Conservation (phyloP, 2,888 invertebrate species). For the Netelia inedita region DNA sequence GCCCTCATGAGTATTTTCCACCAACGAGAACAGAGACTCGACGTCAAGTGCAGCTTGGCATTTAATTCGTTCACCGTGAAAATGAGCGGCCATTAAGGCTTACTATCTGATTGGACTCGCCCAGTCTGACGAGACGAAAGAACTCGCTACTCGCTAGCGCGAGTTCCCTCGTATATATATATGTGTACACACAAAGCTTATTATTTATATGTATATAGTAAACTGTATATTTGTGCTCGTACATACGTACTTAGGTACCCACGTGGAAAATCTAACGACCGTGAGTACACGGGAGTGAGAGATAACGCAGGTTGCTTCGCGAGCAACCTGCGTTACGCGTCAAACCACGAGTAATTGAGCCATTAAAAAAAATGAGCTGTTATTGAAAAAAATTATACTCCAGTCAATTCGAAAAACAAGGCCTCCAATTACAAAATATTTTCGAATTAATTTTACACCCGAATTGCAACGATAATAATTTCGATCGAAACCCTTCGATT, state of each 20-base stretch:
- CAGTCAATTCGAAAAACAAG: not conserved
- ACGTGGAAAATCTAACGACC: conserved; percentile 73
- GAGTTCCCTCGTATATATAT: conserved; percentile 33
- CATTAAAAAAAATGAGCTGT: conserved; percentile 44
- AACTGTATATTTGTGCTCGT: conserved; percentile 32
- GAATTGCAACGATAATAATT: too few relatives aligned
- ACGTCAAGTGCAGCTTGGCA: conserved; percentile 47
- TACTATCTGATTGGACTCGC: conserved; percentile 72
- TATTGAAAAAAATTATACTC: conserved; percentile 57
- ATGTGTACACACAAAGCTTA: conserved; percentile 14
- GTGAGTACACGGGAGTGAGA: conserved; percentile 60
- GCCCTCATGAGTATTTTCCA: conserved; percentile 4
- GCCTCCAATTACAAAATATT: not conserved
- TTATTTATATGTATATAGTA: conserved; percentile 22
- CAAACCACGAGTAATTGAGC: conserved; percentile 68
- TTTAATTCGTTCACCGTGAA: conserved; percentile 73
- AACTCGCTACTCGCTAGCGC: conserved; percentile 57
- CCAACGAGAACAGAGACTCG: conserved; percentile 8
- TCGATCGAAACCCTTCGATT: too few relatives aligned
- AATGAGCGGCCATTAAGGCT: conserved; percentile 70
- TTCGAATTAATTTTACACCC: too few relatives aligned
- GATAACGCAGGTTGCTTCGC: conserved; percentile 54
- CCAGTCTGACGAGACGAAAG: conserved; percentile 68
- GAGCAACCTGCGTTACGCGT: conserved; percentile 66
- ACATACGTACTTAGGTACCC: conserved; percentile 66